Evolutionary conservation across 1,140 invertebrate genomes (phyloP).

Genomic region (Bilobella aurantiaca): DNA sequence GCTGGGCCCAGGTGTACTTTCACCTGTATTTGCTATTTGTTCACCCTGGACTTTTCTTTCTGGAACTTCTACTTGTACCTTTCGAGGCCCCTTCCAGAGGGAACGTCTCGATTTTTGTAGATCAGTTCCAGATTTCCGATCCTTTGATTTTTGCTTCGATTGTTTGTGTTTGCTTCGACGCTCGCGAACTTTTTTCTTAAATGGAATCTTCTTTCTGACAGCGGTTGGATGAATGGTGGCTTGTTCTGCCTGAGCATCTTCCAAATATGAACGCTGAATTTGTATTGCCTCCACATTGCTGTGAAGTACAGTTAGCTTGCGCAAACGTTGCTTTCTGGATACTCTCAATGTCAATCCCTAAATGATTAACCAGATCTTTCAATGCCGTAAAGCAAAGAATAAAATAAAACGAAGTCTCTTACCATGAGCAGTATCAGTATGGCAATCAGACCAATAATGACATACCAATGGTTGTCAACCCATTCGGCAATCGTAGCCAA

Average conservation of each 20-base stretch:
- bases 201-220: slow-evolving; percentile 58
- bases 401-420: neutral
- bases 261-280: slow-evolving; percentile 30
- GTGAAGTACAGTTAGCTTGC: slow-evolving; percentile 33
- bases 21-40: too few relatives aligned
- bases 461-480: slow-evolving; percentile 39
- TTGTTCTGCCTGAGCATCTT: slow-evolving; percentile 43
- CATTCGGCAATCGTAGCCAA: slow-evolving; percentile 72
- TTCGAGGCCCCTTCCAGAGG: slow-evolving; percentile 7
- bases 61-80: neutral
- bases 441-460: slow-evolving; percentile 25
- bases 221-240: slow-evolving; percentile 54
- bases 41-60: neutral
- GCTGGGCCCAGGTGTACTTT: neutral
- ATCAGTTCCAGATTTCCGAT: neutral
- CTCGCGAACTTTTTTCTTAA: slow-evolving; percentile 61
- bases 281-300: slow-evolving; percentile 35
- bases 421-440: slow-evolving; percentile 33
- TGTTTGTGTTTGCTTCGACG: slow-evolving; percentile 34
- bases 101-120: neutral
- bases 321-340: slow-evolving; percentile 13
- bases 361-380: neutral
- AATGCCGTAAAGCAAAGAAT: neutral
- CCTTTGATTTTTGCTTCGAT: slow-evolving; percentile 10
- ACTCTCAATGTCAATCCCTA: neutral